Base-by-base conservation (phyloP, 2,888 invertebrate genomes). In the Colostygia pectinataria region DNA sequence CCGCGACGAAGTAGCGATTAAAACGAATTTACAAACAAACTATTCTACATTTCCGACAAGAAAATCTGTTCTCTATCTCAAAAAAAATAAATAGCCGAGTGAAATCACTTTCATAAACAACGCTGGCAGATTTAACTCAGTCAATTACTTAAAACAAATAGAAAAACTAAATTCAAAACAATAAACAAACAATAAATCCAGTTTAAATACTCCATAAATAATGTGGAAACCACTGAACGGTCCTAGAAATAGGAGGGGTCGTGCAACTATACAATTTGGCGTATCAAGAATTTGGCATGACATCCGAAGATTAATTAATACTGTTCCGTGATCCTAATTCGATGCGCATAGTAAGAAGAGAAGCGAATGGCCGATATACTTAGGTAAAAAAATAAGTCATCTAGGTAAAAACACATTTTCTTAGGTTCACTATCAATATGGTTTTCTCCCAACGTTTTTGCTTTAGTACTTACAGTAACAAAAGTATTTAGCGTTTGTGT, bases 171-270 rank as follows among this genome's bases (percentile, higher is more conserved):
- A 70, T 61, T 51, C 58, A 68, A 70, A 73, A 74, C 65, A 70
- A 73, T 77, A 77, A 76, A 79, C 76, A 77, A 74, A 74, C 68
- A 57, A 71, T 77, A 76, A 77, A 79, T 76, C 62, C 57, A 47
- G 53, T 68, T 74, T 72, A 48, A 73, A 74, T 68, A 66, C 62
- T 59, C 63, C 55, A 71, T 77, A 76, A 77, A 79, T 80, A 71
- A 70, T 64, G 64, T 65, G 57, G 61, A 68, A 65, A 62, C 53
- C 20, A 61, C 33, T 20, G 55, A 55, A 49, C 39, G 27, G 56
- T 49, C 57, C 63, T 66, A 43, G 42, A 50, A 41, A 53, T 42
- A 28, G 37, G 51, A 28, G 56, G 54, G 54, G 14, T 15, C 12
- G 18, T 2, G 2, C 18, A 28, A 13, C 31, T 45, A 41, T 9